Conservation (phyloP, 2,888 invertebrate genomes). For the Nomada fucata region DNA sequence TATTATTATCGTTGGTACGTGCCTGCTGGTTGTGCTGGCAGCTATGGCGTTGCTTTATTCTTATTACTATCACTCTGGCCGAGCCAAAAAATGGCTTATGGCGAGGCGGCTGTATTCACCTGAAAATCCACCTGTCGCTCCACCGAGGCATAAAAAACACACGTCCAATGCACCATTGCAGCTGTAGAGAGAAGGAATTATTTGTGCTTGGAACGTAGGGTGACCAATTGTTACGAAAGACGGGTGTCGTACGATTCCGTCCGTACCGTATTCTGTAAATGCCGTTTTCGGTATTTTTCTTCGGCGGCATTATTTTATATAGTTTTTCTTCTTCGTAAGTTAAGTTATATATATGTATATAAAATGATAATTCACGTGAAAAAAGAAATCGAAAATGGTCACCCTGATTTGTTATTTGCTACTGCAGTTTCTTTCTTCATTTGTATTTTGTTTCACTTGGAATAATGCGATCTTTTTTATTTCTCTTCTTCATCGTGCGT, state of each 20-base stretch:
- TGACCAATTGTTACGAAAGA: neutral
- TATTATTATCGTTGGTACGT: constrained; percentile 87
- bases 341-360: neutral
- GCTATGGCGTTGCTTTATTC: constrained; percentile 89
- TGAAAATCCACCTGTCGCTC: constrained; percentile 79
- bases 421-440: neutral
- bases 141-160: constrained; percentile 80
- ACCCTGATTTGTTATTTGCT: constrained; percentile 24
- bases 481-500: neutral
- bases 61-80: constrained; percentile 91
- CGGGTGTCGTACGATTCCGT: neutral
- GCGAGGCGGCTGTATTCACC: constrained; percentile 74
- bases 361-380: neutral
- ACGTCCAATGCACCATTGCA: constrained; percentile 62
- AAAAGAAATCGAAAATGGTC: constrained; percentile 15
- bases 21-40: constrained; percentile 88
- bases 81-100: constrained; percentile 88
- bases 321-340: neutral
- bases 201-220: constrained; percentile 30
- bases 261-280: neutral
- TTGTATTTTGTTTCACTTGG: neutral
- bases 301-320: neutral
- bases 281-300: neutral
- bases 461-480: neutral
- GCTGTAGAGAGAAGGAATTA: constrained; percentile 47